Percentiles rank a stretch among this genome's conserved stretches.
phyloP scores from a whole-genome alignment of 1,140 invertebrate species.

The Bombus ignitus region DNA sequence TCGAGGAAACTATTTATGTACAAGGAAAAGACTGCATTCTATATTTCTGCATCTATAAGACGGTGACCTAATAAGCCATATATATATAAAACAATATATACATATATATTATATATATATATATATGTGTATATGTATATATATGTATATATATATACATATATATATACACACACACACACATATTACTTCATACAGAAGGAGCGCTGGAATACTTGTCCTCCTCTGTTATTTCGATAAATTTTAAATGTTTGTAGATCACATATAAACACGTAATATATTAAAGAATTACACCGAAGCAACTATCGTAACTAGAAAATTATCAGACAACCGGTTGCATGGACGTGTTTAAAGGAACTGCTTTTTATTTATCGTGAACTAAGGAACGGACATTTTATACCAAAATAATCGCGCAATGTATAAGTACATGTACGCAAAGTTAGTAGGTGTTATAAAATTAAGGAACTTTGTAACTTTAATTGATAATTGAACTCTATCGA shows the following conservation, averaged over 20 bases:
- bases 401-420: conserved; percentile 66
- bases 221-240: conserved; percentile 69
- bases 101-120: conserved; percentile 56
- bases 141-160: conserved; percentile 62
- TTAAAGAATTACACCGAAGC: conserved; percentile 45
- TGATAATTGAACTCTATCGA: conserved; percentile 32
- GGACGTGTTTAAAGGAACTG: conserved; percentile 46
- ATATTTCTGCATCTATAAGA: conserved; percentile 74
- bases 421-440: conserved; percentile 56
- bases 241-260: conserved; percentile 75
- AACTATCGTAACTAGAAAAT: conserved; percentile 53
- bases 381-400: conserved; percentile 71
- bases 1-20: conserved; percentile 52
- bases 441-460: conserved; percentile 55
- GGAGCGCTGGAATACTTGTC: conserved; percentile 46
- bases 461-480: conserved; percentile 47
- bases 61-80: conserved; percentile 62
- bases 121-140: conserved; percentile 53
- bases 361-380: conserved; percentile 60
- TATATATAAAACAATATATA: conserved; percentile 64
- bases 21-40: conserved; percentile 65
- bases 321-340: conserved; percentile 36
- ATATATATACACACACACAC: conserved; percentile 67
- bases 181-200: conserved; percentile 63
- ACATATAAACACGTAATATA: conserved; percentile 60